Evolutionary conservation across 2,888 invertebrate species (phyloP), one percentile per base, ranked within the genome.

Genomic region (Caenorhabditis zanzibari): DNA sequence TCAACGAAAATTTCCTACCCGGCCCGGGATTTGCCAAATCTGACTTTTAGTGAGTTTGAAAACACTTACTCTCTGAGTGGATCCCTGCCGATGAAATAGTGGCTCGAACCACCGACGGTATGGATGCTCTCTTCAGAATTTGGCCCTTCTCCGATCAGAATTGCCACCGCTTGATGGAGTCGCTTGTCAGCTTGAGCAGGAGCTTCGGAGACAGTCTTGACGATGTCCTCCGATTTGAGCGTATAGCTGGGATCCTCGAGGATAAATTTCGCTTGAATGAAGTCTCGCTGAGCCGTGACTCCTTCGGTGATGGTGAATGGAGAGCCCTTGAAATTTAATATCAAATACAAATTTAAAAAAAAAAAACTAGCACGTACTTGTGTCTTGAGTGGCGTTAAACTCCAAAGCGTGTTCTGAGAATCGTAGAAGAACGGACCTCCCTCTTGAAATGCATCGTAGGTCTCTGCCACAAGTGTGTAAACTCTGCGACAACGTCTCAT

Each of bases 361-460:
- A 7, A 10, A 26, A 9, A 26, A 26, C 41, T 41, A 16, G 35
- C 12, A 12, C 28, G 24, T 24, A 54, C 68, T 24, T 68, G 54
- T 2, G n/a, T 16, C 7, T 38, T 4, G 14, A 74, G n/a, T n/a
- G 35, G n/a, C 3, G 61, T 44, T 1, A 74, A n/a, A 7, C 63
- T 28, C 28, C 59, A 74, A 16, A 74, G 49, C 28, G 28, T 49
- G 1, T 41, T 49, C 54, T 74, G 74, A 14, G 54, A 12, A 10
- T 74, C 74, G 10, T 74, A 74, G 41, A 74, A 74, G 24, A n/a
- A 74, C 6, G 44, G 44, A n/a, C 59, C 59, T 2, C 59, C 59
- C 0, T 26, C n/a, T 44, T 63, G 28, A 2, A 52, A 14, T 3
- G 16, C 3, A 3, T 1, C 41, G 24, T 64, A 54, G 1, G 14